phyloP scores from a whole-genome alignment of 2,888 invertebrate genomes.

The Melieria picta region DNA sequence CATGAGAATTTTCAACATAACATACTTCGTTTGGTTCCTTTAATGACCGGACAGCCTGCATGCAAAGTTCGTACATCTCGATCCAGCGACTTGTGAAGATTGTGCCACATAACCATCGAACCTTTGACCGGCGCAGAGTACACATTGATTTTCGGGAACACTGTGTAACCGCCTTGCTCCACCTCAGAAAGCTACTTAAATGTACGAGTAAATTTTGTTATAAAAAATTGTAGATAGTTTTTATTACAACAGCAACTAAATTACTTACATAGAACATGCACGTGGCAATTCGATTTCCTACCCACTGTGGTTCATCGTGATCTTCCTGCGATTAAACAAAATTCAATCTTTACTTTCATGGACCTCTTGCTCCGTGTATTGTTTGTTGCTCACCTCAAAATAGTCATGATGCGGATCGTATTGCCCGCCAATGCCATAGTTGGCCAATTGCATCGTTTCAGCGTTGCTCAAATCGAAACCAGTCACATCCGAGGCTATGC shows the following conservation, averaged over 20 bases:
- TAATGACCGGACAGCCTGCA: slow-evolving; percentile 94
- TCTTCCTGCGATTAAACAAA: slow-evolving; percentile 5
- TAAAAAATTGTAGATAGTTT: not conserved
- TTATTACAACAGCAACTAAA: not conserved
- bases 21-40: slow-evolving; percentile 94
- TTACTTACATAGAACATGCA: slow-evolving; percentile 91
- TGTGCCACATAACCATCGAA: slow-evolving; percentile 93
- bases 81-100: slow-evolving; percentile 86
- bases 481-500: slow-evolving; percentile 74
- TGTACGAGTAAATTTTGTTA: not conserved
- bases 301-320: not conserved
- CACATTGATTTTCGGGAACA: slow-evolving; percentile 88
- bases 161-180: slow-evolving; percentile 95
- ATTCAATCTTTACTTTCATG: not conserved
- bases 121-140: slow-evolving; percentile 88
- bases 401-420: slow-evolving; percentile 96
- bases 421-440: slow-evolving; percentile 98
- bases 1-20: not conserved
- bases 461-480: slow-evolving; percentile 84
- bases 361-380: too few relatives aligned
- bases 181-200: slow-evolving; percentile 90
- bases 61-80: slow-evolving; percentile 88
- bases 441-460: slow-evolving; percentile 95
- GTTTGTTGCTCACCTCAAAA: slow-evolving; percentile 69
- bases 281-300: slow-evolving; percentile 86